A percentile compares a stretch with the other conserved stretches of the same genome.
Evolutionary conservation across 2,888 invertebrate species (phyloP).

Genomic region (Acleris sparsana): DNA sequence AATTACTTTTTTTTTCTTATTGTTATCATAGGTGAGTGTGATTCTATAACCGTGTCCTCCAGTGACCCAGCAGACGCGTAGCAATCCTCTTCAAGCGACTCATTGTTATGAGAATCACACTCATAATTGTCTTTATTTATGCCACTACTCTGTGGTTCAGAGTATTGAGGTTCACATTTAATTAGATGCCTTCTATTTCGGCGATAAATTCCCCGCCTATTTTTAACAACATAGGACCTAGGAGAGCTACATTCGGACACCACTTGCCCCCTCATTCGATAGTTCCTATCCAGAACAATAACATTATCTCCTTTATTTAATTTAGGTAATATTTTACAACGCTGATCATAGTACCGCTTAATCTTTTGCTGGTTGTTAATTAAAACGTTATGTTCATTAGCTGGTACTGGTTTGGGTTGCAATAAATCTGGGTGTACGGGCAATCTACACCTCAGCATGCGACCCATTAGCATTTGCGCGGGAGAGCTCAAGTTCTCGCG

Average conservation of each 20-base stretch:
- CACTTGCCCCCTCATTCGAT: not conserved
- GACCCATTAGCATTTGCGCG: no score
- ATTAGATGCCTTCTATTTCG: constrained; percentile 3
- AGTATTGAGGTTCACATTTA: constrained; percentile 2
- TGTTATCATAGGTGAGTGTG: no score
- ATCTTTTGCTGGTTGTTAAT: constrained; percentile 3
- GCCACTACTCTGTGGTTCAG: not conserved
- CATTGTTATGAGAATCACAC: not conserved
- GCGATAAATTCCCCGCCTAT: constrained; percentile 1
- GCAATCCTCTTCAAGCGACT: not conserved
- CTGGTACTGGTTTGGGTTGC: not conserved
- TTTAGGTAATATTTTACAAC: constrained; percentile 4
- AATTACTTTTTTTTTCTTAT: no score
- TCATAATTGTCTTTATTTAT: not conserved
- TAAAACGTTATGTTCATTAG: not conserved
- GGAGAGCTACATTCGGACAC: not conserved
- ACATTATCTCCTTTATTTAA: constrained; percentile 5
- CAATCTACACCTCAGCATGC: no score
- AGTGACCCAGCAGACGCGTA: no score
- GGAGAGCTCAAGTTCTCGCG: no score
- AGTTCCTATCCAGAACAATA: constrained; percentile 1
- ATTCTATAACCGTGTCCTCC: no score
- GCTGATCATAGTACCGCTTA: constrained; percentile 3
- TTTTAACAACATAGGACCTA: constrained; percentile 2
- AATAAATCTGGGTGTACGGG: no score